Percentiles rank a stretch among this genome's conserved stretches.
phyloP scores from a whole-genome alignment of 2,113 vertebrate genomes.

The Hiodon alosoides region DNA sequence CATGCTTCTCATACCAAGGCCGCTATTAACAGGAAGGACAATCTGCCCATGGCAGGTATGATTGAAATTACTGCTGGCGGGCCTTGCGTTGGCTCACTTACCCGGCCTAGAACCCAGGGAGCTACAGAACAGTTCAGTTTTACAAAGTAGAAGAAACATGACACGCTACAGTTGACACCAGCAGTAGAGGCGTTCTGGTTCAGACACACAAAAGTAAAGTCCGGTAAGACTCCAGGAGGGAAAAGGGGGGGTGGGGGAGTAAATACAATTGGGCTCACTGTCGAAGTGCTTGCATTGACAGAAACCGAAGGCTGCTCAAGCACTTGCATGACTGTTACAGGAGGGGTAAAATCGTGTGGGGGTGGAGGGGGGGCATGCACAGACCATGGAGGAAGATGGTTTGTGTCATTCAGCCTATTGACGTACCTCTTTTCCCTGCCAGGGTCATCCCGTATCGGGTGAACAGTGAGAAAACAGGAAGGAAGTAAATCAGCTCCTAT shows the following conservation, averaged over 20 bases:
- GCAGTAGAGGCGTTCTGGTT: constrained; percentile 38
- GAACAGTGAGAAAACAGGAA: constrained; percentile 85
- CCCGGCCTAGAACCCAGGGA: constrained; percentile 11
- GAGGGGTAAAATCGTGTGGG: constrained; percentile 52
- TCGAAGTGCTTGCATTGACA: constrained; percentile 65
- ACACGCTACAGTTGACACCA: not conserved
- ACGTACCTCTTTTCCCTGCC: constrained; percentile 99
- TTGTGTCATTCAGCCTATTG: constrained; percentile 60
- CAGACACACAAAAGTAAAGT: constrained; percentile 62
- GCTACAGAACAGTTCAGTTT: constrained; percentile 12
- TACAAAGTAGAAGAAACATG: not conserved
- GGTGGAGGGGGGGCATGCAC: constrained; percentile 76
- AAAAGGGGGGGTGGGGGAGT: constrained; percentile 40
- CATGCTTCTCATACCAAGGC: constrained; percentile 35
- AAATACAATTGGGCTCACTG: constrained; percentile 32
- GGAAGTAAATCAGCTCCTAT: constrained; percentile 64
- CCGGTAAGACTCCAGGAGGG: constrained; percentile 58
- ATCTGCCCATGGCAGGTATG: not conserved
- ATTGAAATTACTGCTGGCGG: not conserved
- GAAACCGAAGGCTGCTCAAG: constrained; percentile 69
- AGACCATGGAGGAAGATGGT: constrained; percentile 67
- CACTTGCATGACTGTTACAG: constrained; percentile 54
- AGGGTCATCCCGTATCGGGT: constrained; percentile 82
- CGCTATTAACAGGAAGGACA: constrained; percentile 2
- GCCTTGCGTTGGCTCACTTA: constrained; percentile 20